Evolutionary conservation across 2,888 invertebrate species (phyloP), one percentile per base, ranked within the genome.

Genomic region (Nomada ferruginata): DNA sequence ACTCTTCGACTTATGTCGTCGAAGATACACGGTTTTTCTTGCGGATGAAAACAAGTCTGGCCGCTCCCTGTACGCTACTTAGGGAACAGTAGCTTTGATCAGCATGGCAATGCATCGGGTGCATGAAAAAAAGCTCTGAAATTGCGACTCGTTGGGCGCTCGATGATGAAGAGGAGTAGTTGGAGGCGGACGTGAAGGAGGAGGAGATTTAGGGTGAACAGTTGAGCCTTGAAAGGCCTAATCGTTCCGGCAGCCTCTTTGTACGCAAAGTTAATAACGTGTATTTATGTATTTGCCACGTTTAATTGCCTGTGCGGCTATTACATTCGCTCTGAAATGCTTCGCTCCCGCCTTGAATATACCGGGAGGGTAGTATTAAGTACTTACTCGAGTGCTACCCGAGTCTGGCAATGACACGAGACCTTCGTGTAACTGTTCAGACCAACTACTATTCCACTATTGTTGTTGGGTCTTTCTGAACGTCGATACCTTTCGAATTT

Each of bases 201-300:
- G 68, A 78, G 76, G 78, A 76, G 76, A 81, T 74, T 75, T 81
- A 70, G 83, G 79, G 83, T 87, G 87, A 89, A 89, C 83, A 71
- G 86, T 85, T 83, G 83, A 85, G 83, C 83, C 85, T 86, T 79
- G 87, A 91, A 91, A 90, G 88, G 87, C 89, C 90, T 91, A 91
- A 92, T 91, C 90, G 91, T 75, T 82, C 87, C 75, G 79, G 83
- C 84, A 82, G 79, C 85, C 87, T 88, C 90, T 92, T 92, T 91
- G 91, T 91, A 85, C 89, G 83, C 87, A 90, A 89, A 91, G 91
- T 90, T 92, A 92, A 92, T 90, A 91, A 91, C 92, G 90, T 89
- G 91, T 91, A 92, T 91, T 92, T 92, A 91, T 90, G 91, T 90
- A 89, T 92, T 90, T 89, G 89, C 89, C 91, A 89, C 89, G 91